Evolutionary conservation across 1,140 invertebrate genomes (phyloP).

Genomic region (Eriosoma lanigerum): DNA sequence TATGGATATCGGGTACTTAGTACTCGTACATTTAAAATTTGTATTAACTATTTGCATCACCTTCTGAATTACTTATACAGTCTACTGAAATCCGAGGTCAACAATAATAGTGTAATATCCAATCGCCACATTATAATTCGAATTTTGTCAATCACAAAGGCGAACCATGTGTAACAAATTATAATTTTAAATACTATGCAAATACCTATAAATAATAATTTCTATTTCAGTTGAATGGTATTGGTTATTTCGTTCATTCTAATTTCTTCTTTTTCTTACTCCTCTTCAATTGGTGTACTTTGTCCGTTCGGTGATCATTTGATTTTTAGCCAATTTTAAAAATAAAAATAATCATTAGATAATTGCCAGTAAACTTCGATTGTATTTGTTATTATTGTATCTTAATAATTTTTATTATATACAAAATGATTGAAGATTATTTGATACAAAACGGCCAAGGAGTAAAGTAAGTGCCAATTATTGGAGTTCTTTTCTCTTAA

Average conservation of each 20-base stretch:
- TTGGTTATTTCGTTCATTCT: neutral
- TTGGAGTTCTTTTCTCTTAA: neutral
- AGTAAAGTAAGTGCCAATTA: slow-evolving; percentile 1
- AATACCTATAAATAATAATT: slow-evolving; percentile 4
- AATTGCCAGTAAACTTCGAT: no score
- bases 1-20: no score
- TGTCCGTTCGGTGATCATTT: neutral
- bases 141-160: neutral
- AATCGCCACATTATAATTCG: neutral
- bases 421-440: slow-evolving; percentile 43
- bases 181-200: slow-evolving; percentile 37
- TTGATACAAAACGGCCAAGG: slow-evolving; percentile 7
- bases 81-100: no score
- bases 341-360: no score
- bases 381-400: neutral
- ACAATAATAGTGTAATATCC: no score
- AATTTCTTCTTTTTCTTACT: neutral
- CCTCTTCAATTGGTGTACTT: neutral
- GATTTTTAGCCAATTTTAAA: neutral
- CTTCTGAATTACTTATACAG: no score
- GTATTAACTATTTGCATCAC: no score
- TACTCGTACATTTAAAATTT: no score
- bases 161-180: neutral
- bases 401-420: neutral
- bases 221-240: neutral